These are phyloP conservation scores for Cacoxenus indagator DNA, from an alignment of 2,888 invertebrate species.

Conservation along the genomic window DNA sequence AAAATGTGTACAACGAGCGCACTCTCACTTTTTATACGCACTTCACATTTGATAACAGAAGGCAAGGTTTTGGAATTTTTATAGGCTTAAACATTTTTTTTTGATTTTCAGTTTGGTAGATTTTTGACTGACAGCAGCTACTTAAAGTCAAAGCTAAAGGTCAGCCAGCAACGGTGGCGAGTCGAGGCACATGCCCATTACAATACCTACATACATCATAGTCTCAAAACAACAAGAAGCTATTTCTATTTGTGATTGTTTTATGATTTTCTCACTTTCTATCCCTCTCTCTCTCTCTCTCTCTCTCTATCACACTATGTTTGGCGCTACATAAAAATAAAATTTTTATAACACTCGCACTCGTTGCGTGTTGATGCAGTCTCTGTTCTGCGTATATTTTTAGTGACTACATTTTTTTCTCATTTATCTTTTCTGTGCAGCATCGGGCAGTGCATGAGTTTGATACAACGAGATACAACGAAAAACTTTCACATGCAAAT, in stretches of 20 bases:
- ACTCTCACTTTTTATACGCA: background rate
- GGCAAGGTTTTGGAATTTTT: slow-evolving; percentile 12
- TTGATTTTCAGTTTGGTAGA: background rate
- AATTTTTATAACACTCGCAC: background rate
- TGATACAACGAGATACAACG: no score
- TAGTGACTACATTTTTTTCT: background rate
- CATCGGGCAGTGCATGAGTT: no score
- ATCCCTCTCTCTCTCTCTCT: no score
- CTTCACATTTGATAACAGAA: background rate
- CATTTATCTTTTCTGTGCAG: no score
- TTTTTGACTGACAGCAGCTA: slow-evolving; percentile 20
- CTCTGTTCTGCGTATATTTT: background rate
- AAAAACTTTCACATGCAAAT: background rate
- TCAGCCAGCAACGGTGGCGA: no score
- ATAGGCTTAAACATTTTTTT: slow-evolving; percentile 13
- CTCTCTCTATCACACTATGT: no score
- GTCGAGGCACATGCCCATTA: no score
- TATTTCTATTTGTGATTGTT: background rate
- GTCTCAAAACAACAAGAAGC: background rate
- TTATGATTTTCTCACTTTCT: background rate
- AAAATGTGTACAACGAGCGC: background rate
- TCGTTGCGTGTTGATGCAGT: background rate
- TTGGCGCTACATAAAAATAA: background rate
- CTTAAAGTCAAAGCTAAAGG: slow-evolving; percentile 9
- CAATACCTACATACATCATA: no score